These are phyloP conservation scores for Hydriomena furcata DNA, from an alignment of 2,888 invertebrate species.

Conservation along the genomic window DNA sequence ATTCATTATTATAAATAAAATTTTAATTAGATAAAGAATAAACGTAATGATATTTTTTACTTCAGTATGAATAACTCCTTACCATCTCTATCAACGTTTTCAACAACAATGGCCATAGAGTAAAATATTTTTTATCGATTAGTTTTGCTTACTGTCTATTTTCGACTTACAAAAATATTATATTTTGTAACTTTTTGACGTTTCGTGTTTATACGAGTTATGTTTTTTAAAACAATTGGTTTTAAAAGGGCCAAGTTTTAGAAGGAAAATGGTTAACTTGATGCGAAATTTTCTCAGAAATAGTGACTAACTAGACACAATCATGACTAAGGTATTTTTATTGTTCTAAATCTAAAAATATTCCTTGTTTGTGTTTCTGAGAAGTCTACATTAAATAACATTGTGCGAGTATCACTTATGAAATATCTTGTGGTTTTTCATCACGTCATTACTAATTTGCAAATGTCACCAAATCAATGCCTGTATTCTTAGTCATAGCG, in stretches of 20 bases:
- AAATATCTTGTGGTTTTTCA: constrained; percentile 5
- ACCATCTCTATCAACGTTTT: constrained; percentile 18
- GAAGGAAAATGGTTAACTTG: constrained; percentile 46
- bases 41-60: no score
- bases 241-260: constrained; percentile 38
- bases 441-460: not conserved
- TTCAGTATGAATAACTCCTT: constrained; percentile 22
- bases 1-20: no score
- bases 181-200: no score
- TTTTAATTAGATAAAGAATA: no score
- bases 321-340: constrained; percentile 48
- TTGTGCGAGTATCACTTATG: not conserved
- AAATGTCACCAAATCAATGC: not conserved
- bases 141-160: constrained; percentile 54
- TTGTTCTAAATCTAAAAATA: constrained; percentile 24
- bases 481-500: no score
- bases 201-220: constrained; percentile 8
- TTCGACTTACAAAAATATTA: constrained; percentile 25
- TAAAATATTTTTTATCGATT: constrained; percentile 53
- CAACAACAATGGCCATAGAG: constrained; percentile 39
- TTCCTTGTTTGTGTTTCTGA: constrained; percentile 25
- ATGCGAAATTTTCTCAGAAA: constrained; percentile 44
- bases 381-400: constrained; percentile 8
- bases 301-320: constrained; percentile 45
- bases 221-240: constrained; percentile 39